Base-by-base conservation (phyloP, 1,140 invertebrate genomes). In the Drosophila prosaltans region DNA sequence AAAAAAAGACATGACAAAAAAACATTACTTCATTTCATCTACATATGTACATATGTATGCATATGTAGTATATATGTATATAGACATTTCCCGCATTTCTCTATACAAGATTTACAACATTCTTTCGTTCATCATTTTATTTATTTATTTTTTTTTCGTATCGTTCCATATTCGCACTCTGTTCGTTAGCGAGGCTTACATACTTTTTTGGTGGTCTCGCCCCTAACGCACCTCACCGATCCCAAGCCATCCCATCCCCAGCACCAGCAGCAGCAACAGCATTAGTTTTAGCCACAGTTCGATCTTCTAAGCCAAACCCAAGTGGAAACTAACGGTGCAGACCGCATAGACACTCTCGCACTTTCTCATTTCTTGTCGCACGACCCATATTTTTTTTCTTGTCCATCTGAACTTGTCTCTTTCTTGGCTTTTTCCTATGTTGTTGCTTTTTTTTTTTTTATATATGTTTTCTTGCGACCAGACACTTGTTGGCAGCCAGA, bases 381-480 rank as follows among this genome's bases (percentile, higher is more conserved):
- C 83, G 82, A 85, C 82, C 82, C 68, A 85, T 85, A 85, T 85
- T 85, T 79, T 85, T 79, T 66, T 74, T 70, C 76, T 67, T 77
- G 74, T 65, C 60, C 74, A 48, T 30, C 43, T 63, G 61, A 63
- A 63, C 28, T 63, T 45, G 61, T 48, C 43, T 45, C 40, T 40
- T 6, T 11, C 24, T 26, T 36, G 58, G 36, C 16, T 8, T 36
- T 40, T 51, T 51, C 45, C 16, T 16, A 16, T 16, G 16, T 21
- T 26, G 8, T 51, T 51, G 45, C 9, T 26, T 26, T 51, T 51
- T 2, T 51, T 51, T 21, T 51, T 59, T 2, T 2, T 3, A 30
- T 30, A 30, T 30, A 30, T 30, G 10, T 21, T 41, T 41, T 26
- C 21, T 61, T 68, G 62, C 26, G 59, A 70, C 71, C 71, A 65